phyloP scores from a whole-genome alignment of 2,888 invertebrate genomes.

The Encarsia formosa region DNA sequence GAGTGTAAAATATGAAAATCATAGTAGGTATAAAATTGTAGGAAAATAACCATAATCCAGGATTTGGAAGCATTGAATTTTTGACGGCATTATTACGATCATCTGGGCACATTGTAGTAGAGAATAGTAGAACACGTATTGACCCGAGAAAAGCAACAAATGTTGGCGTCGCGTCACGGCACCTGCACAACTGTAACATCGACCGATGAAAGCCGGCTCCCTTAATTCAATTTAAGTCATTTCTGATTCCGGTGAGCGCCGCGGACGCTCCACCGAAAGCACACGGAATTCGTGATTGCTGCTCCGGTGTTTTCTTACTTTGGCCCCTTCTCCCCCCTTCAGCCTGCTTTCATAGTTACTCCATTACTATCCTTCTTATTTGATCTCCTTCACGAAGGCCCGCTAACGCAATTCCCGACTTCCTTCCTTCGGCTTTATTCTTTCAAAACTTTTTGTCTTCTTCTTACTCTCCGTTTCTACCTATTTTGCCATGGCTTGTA shows the following conservation, averaged over 20 bases:
- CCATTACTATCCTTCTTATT: not conserved
- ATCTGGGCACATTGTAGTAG: too few relatives aligned
- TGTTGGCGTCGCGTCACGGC: not conserved
- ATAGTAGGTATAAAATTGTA: too few relatives aligned
- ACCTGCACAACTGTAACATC: not conserved
- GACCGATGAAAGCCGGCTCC: conserved; percentile 1
- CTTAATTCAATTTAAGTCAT: conserved; percentile 20
- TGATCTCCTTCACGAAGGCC: not conserved
- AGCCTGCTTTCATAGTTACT: not conserved
- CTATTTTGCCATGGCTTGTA: not conserved
- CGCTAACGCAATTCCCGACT: not conserved
- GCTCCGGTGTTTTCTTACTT: not conserved
- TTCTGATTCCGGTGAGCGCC: conserved; percentile 18
- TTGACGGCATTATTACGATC: too few relatives aligned
- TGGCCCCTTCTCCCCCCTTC: not conserved
- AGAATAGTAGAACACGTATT: too few relatives aligned
- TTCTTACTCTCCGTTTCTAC: not conserved
- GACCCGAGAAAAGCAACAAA: conserved; percentile 12
- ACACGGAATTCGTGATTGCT: conserved; percentile 13
- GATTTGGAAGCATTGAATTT: too few relatives aligned
- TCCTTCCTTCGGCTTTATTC: conserved; percentile 1
- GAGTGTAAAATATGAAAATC: too few relatives aligned
- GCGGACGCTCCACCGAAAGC: not conserved
- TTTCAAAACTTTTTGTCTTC: not conserved
- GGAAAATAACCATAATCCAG: too few relatives aligned